Evolutionary conservation across 92 coral and sea anemone genomes (phyloP), one percentile per base, ranked within the genome.

Genomic region (Porites lobata): DNA sequence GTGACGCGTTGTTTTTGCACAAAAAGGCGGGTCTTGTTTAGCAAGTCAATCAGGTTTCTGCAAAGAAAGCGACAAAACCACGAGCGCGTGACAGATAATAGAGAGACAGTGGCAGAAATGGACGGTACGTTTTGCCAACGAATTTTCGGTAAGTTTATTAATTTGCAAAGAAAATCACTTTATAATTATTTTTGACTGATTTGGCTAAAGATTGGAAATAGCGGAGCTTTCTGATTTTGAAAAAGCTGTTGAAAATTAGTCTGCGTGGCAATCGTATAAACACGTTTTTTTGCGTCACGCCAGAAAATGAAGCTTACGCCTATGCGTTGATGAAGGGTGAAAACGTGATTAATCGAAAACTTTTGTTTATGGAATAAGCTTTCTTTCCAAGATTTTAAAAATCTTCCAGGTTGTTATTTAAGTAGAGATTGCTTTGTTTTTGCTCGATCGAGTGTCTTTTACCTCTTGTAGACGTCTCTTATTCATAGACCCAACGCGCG

Each of bases 21-120:
- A 56, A 20, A 15, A 17, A 20, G 66, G 8, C n/a, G 21, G 22
- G 7, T 62, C 66, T 18, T 62, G 66, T 7, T 62, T 11, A 62
- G 21, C 66, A 4, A 62, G 66, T 62, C 20, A 18, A 14, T 62
- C 66, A 62, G 66, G 66, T 62, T 62, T 62, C n/a, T 18, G n/a
- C 66, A 62, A n/a, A 62, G 19, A 62, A 62, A 62, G n/a, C 66
- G 20, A 62, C 66, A 62, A 62, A 20, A 15, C 8, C 66, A 17
- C 66, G 66, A 18, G 66, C 66, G 66, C 66, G 66, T 62, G 66
- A 62, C 66, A 62, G 66, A 62, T 62, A 62, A 62, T 62, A 18
- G n/a, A n/a, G 7, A 62, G n/a, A 7, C 66, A 18, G 8, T 19
- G 8, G 21, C 8, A 62, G n/a, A n/a, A 18, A 62, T 62, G 66